Percentiles rank a stretch among this genome's conserved stretches.
phyloP scores from a whole-genome alignment of 2,797 vertebrate genomes.

The Psittacula derbiana region DNA sequence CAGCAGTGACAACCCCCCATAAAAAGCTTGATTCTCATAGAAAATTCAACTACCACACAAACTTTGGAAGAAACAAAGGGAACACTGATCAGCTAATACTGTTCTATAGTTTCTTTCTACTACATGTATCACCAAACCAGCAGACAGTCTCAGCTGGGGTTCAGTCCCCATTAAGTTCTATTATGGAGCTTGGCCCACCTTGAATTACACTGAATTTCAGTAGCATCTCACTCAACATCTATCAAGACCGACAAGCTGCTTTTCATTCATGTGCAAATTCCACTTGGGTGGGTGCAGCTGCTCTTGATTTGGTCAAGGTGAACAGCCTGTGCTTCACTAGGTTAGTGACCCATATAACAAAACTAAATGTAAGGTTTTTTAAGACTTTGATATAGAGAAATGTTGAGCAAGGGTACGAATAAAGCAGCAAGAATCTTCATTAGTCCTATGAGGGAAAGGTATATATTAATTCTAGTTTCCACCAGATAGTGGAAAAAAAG shows the following conservation, averaged over 20 bases:
- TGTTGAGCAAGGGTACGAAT: not conserved
- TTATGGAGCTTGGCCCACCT: not conserved
- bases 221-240: not conserved
- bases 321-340: not conserved
- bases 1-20: not conserved
- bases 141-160: not conserved
- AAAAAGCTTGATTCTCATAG: not conserved
- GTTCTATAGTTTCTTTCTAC: not conserved
- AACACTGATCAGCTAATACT: not conserved
- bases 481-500: not conserved
- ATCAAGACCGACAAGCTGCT: not conserved
- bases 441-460: not conserved
- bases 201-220: not conserved
- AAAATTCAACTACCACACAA: not conserved
- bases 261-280: not conserved
- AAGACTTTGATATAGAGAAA: not conserved
- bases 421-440: conserved; percentile 16
- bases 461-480: conserved; percentile 17
- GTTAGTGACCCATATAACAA: not conserved
- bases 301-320: not conserved
- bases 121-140: not conserved
- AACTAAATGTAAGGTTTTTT: not conserved
- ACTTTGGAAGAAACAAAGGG: not conserved
- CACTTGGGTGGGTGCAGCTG: not conserved
- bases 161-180: not conserved